phyloP scores from a whole-genome alignment of 1,140 invertebrate genomes.

The Drosophila willistoni region DNA sequence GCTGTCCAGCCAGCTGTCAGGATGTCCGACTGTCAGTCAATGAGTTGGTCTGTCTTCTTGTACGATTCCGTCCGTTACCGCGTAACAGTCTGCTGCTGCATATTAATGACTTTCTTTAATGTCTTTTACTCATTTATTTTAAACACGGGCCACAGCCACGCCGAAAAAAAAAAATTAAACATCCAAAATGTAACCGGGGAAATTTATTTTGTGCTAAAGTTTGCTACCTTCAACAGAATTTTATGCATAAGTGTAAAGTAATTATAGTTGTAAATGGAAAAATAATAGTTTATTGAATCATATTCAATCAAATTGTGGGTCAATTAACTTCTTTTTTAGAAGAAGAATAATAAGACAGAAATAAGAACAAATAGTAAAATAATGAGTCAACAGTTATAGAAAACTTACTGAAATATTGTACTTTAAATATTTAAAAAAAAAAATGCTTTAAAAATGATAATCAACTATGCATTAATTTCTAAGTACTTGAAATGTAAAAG shows the following conservation, averaged over 20 bases:
- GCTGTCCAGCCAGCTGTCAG: constrained; percentile 58
- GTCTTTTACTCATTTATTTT: constrained; percentile 81
- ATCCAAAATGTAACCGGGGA: constrained; percentile 18
- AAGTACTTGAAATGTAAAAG: too few species aligned
- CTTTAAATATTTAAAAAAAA: too few species aligned
- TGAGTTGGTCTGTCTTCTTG: background rate
- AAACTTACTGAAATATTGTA: too few species aligned
- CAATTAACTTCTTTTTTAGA: too few species aligned
- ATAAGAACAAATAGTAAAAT: too few species aligned
- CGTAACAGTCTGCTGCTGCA: constrained; percentile 78
- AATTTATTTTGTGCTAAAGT: constrained; percentile 28
- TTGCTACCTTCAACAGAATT: constrained; percentile 5
- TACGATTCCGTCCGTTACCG: constrained; percentile 58
- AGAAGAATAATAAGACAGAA: too few species aligned
- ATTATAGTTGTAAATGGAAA: background rate
- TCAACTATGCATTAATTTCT: too few species aligned
- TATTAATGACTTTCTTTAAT: constrained; percentile 82
- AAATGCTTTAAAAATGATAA: too few species aligned
- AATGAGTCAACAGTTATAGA: too few species aligned
- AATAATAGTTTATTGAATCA: background rate
- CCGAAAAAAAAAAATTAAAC: background rate
- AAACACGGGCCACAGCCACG: constrained; percentile 56
- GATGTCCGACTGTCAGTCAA: constrained; percentile 31
- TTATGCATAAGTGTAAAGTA: background rate
- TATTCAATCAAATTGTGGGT: too few species aligned